Conservation (phyloP, 2,113 vertebrate genomes). For the Mormyrus iriodes region DNA sequence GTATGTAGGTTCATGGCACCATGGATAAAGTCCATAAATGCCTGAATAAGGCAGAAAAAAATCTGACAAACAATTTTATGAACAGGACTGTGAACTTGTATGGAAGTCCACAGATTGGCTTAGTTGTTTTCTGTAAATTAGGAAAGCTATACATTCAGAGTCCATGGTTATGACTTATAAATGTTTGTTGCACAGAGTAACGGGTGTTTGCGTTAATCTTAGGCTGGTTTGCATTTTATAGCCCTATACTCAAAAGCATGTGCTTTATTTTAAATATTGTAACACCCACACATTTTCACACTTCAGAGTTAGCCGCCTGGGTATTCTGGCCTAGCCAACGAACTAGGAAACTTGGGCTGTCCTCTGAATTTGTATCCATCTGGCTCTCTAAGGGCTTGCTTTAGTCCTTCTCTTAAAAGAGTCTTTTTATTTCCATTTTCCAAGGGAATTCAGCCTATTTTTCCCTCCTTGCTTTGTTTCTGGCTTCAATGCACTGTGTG, state of each 20-base stretch:
- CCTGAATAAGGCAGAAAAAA: not conserved
- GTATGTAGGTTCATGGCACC: not conserved
- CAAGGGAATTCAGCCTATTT: not conserved
- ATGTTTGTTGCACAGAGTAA: not conserved
- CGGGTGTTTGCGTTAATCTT: not conserved
- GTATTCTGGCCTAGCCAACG: not conserved
- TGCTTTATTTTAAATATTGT: not conserved
- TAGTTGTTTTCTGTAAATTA: not conserved
- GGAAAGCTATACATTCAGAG: not conserved
- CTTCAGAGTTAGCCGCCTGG: not conserved
- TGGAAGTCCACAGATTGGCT: not conserved
- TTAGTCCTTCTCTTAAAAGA: not conserved
- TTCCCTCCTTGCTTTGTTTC: not conserved
- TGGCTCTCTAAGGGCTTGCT: not conserved
- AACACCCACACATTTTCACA: not conserved
- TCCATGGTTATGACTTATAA: not conserved
- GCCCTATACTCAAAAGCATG: not conserved
- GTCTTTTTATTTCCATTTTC: slow-evolving; percentile 1
- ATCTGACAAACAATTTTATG: not conserved
- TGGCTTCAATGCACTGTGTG: not conserved
- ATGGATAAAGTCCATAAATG: not conserved
- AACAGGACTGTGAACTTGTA: not conserved
- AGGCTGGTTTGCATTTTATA: not conserved
- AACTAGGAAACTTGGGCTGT: not conserved
- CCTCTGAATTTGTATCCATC: not conserved